phyloP scores from a whole-genome alignment of 2,888 invertebrate species.

The Omphaloscelis lunosa region DNA sequence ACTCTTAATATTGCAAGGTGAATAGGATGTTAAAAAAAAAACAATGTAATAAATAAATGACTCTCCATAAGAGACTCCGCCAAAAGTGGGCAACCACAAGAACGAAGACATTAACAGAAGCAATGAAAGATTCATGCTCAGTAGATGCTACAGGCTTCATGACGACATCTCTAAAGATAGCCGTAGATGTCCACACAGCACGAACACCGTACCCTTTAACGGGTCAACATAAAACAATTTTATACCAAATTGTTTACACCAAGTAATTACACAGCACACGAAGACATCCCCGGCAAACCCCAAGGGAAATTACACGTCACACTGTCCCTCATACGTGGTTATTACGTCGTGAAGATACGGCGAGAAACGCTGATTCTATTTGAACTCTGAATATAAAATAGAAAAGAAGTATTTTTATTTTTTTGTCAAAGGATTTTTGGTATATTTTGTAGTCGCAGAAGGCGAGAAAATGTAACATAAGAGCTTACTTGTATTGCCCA shows the following conservation, averaged over 20 bases:
- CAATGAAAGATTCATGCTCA: background rate
- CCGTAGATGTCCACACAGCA: background rate
- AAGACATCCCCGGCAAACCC: slow-evolving; percentile 61
- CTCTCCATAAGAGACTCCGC: too few relatives aligned
- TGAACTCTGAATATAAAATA: slow-evolving; percentile 74
- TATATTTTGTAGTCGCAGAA: slow-evolving; percentile 14
- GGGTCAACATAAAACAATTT: slow-evolving; percentile 70
- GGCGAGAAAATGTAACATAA: background rate
- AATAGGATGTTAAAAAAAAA: too few relatives aligned
- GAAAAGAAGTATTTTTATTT: slow-evolving; percentile 54
- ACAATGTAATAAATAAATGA: too few relatives aligned
- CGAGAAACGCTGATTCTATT: slow-evolving; percentile 68
- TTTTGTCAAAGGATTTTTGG: slow-evolving; percentile 46
- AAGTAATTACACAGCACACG: slow-evolving; percentile 70
- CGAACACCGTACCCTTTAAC: background rate
- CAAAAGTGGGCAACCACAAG: background rate
- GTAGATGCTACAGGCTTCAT: too few relatives aligned
- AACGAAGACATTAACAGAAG: background rate
- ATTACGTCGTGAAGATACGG: slow-evolving; percentile 72
- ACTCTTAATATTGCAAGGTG: too few relatives aligned
- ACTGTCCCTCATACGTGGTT: slow-evolving; percentile 73
- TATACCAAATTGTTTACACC: slow-evolving; percentile 67
- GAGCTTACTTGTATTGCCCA: background rate
- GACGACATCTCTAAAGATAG: background rate
- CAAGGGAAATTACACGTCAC: slow-evolving; percentile 72